These are phyloP conservation scores for Cantharis lateralis DNA, from an alignment of 2,888 invertebrate species.

Conservation along the genomic window DNA sequence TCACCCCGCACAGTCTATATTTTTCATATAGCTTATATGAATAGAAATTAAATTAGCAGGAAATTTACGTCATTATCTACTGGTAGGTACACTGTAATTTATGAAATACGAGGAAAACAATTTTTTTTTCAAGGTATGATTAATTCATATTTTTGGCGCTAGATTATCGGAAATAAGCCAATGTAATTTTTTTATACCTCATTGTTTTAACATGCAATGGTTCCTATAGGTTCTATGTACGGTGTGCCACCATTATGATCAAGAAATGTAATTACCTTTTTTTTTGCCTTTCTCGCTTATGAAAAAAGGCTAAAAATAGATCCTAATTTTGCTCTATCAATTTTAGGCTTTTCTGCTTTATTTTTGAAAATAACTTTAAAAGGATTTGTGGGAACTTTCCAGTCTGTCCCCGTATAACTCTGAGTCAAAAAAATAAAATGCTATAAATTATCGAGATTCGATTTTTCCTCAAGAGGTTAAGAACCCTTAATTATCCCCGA, in stretches of 20 bases:
- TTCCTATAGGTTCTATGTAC: background rate
- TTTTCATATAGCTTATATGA: too few species aligned
- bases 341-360: too few species aligned
- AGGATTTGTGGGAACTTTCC: background rate
- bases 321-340: too few species aligned
- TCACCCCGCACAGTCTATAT: too few species aligned
- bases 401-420: background rate
- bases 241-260: background rate
- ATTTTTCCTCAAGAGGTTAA: background rate
- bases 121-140: constrained; percentile 3
- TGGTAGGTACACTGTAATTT: too few species aligned
- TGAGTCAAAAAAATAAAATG: background rate
- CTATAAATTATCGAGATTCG: background rate
- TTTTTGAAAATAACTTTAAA: background rate
- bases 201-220: background rate
- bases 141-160: constrained; percentile 6
- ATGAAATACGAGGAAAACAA: background rate
- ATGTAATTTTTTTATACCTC: background rate
- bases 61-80: too few species aligned
- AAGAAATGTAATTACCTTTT: background rate
- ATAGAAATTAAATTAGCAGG: too few species aligned
- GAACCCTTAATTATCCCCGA: background rate
- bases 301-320: background rate
- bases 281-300: background rate
- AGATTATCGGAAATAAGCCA: background rate